Conservation (phyloP, 92 coral and sea anemone genomes). For the Palythoa heliodiscus region DNA sequence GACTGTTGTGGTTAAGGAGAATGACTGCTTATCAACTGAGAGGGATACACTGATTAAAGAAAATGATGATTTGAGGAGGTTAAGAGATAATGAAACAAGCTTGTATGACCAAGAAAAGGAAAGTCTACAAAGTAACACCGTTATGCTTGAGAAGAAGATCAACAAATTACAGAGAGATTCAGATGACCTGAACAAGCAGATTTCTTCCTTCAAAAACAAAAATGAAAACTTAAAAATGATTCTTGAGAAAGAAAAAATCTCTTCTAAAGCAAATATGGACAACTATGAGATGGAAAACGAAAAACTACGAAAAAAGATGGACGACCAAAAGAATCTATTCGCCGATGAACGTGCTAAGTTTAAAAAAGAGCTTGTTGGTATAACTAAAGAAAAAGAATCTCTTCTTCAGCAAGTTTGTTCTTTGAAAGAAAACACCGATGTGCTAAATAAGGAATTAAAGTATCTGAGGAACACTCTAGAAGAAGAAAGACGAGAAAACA, state of each 20-base stretch:
- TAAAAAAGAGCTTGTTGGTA: constrained; percentile 25
- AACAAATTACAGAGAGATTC: constrained; percentile 7
- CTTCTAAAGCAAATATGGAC: neutral
- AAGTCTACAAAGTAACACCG: constrained; percentile 8
- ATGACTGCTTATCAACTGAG: constrained; percentile 26
- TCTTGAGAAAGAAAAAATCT: constrained; percentile 24
- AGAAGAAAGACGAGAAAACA: constrained; percentile 57
- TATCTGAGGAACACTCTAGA: constrained; percentile 56
- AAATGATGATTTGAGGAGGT: constrained; percentile 21
- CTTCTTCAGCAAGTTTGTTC: constrained; percentile 33
- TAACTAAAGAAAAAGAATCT: constrained; percentile 41
- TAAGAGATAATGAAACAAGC: constrained; percentile 17
- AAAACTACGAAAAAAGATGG: constrained; percentile 1
- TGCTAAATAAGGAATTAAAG: constrained; percentile 57
- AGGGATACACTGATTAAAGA: constrained; percentile 30
- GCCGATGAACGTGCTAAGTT: neutral
- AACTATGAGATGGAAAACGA: neutral
- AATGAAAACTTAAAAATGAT: constrained; percentile 18
- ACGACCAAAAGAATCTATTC: constrained; percentile 1
- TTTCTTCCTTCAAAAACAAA: constrained; percentile 6
- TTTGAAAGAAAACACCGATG: constrained; percentile 43
- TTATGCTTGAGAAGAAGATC: constrained; percentile 14
- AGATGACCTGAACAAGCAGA: constrained; percentile 10
- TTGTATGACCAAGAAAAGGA: constrained; percentile 28
- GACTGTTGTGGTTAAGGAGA: constrained; percentile 26